Conservation (phyloP, 2,888 invertebrate genomes). For the Andrena fulva region DNA sequence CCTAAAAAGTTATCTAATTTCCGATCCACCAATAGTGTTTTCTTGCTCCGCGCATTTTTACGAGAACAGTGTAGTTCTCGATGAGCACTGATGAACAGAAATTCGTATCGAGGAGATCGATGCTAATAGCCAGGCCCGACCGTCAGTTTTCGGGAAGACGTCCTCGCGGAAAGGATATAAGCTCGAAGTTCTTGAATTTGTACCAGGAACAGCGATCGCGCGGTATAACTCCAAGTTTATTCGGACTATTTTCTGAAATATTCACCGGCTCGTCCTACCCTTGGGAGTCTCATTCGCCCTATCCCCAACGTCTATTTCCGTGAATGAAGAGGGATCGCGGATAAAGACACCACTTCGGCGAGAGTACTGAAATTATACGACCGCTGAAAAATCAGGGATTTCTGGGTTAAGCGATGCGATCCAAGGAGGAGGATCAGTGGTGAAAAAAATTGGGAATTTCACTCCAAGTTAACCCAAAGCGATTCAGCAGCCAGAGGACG, state of each 20-base stretch:
- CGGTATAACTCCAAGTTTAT: slow-evolving; percentile 11
- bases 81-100: not conserved
- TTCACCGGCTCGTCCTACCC: not conserved
- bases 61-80: no score
- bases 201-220: not conserved
- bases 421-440: not conserved
- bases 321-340: slow-evolving; percentile 26
- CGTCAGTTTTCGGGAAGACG: slow-evolving; percentile 1
- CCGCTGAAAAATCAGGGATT: slow-evolving; percentile 37
- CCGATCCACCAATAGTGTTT: not conserved
- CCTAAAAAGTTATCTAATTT: slow-evolving; percentile 28
- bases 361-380: slow-evolving; percentile 41
- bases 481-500: not conserved
- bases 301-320: slow-evolving; percentile 13
- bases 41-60: not conserved
- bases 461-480: slow-evolving; percentile 15
- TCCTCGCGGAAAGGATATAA: not conserved
- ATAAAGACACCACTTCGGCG: slow-evolving; percentile 23
- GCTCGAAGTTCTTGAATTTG: not conserved
- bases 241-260: slow-evolving; percentile 36
- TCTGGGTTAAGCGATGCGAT: slow-evolving; percentile 18
- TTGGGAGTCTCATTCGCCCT: slow-evolving; percentile 28
- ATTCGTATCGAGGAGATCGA: slow-evolving; percentile 2
- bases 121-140: not conserved
- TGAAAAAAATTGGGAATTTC: slow-evolving; percentile 24